Evolutionary conservation across 2,113 vertebrate genomes (phyloP).

Genomic region (Motacilla tschutschensis): DNA sequence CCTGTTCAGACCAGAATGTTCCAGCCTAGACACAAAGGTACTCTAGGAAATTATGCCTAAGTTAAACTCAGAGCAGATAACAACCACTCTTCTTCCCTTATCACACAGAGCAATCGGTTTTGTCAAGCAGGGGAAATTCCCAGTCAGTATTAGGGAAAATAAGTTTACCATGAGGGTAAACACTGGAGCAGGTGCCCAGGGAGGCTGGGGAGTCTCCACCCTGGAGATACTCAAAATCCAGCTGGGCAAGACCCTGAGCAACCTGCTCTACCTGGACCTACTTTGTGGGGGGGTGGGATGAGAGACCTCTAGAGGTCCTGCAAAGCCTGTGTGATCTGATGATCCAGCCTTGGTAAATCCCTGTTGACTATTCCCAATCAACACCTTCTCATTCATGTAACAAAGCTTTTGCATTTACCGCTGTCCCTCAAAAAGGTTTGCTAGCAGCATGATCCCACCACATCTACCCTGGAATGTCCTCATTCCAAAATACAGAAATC

Average conservation of each 20-base stretch:
- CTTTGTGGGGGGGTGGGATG: neutral
- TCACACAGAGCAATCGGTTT: neutral
- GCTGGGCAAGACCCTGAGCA: neutral
- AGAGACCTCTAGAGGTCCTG: neutral
- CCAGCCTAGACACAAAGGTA: neutral
- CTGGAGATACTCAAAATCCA: neutral
- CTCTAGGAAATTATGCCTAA: neutral
- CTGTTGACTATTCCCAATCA: neutral
- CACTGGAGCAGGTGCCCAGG: neutral
- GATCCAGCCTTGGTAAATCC: neutral
- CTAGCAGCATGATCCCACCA: neutral
- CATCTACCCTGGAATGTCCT: neutral
- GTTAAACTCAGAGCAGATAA: neutral
- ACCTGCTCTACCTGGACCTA: neutral
- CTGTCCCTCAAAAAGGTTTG: neutral
- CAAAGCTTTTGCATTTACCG: neutral
- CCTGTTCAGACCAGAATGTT: neutral
- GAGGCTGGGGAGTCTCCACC: neutral
- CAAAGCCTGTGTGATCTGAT: neutral
- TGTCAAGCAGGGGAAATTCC: constrained; percentile 13
- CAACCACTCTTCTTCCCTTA: neutral
- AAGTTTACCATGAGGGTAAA: neutral
- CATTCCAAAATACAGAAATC: neutral
- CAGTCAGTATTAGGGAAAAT: neutral
- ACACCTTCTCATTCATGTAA: neutral